phyloP scores from a whole-genome alignment of 2,888 invertebrate genomes.

The Nasonia oneida region DNA sequence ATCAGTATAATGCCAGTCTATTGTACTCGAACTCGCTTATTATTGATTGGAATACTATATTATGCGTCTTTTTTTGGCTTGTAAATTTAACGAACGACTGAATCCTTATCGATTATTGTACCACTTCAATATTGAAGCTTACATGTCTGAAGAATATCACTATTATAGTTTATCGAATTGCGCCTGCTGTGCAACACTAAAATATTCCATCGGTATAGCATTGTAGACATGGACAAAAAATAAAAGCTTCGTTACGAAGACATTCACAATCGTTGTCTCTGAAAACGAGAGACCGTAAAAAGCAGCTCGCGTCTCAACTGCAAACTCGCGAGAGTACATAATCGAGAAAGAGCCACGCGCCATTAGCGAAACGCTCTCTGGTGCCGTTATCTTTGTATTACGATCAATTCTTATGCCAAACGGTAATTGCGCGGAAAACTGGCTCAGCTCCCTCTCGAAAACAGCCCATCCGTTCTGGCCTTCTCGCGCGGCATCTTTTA shows the following conservation, averaged over 20 bases:
- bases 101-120: neutral
- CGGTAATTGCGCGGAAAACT: conserved; percentile 69
- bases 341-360: conserved; percentile 59
- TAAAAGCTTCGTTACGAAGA: neutral
- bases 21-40: too few species aligned
- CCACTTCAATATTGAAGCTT: neutral
- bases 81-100: neutral
- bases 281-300: neutral
- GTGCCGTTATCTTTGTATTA: conserved; percentile 71
- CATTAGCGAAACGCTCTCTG: conserved; percentile 59
- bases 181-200: neutral
- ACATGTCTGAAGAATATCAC: neutral
- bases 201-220: neutral
- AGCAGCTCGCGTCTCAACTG: neutral
- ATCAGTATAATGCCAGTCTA: too few species aligned
- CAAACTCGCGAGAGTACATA: neutral
- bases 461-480: neutral
- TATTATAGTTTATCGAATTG: too few species aligned
- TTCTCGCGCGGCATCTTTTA: neutral
- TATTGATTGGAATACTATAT: too few species aligned
- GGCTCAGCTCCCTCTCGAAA: conserved; percentile 36
- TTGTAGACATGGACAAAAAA: neutral
- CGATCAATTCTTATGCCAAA: conserved; percentile 70
- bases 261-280: neutral
- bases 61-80: too few species aligned